Evolutionary conservation across 2,797 vertebrate genomes (phyloP).

Genomic region (Rhynchotus rufescens): DNA sequence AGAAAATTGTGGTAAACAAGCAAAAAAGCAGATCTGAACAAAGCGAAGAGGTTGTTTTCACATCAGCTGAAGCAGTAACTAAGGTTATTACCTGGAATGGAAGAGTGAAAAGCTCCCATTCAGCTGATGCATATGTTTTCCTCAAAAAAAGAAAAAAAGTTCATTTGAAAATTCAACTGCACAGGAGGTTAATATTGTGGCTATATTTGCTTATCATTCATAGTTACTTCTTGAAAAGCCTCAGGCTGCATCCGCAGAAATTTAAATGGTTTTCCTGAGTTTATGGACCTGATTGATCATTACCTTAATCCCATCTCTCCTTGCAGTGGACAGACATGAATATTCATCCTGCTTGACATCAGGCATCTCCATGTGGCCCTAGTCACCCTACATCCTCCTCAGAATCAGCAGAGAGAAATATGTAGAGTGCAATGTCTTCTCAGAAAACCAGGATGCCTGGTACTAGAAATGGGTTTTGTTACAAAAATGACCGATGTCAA

Average conservation of each 20-base stretch:
- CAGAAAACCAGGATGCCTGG: not conserved
- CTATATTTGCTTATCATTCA: not conserved
- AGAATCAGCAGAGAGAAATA: not conserved
- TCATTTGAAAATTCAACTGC: not conserved
- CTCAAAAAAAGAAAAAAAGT: not conserved
- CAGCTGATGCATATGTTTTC: rapidly evolving
- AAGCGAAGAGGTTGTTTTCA: not conserved
- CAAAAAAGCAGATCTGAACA: not conserved
- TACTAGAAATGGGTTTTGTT: not conserved
- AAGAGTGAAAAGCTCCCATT: not conserved
- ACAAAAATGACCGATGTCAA: not conserved
- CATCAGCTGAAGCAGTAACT: not conserved
- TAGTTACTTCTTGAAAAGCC: not conserved
- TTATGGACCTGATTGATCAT: rapidly evolving
- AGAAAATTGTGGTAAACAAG: slow-evolving; percentile 22
- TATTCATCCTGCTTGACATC: not conserved
- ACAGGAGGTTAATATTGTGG: not conserved
- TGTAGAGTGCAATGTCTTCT: not conserved
- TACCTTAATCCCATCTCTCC: not conserved
- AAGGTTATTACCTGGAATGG: not conserved
- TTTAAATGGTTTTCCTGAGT: not conserved
- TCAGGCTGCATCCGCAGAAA: not conserved
- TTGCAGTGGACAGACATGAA: rapidly evolving
- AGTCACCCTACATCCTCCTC: not conserved
- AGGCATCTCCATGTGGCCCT: not conserved